phyloP scores from a whole-genome alignment of 2,113 vertebrate species.

The Poeciliopsis prolifica region DNA sequence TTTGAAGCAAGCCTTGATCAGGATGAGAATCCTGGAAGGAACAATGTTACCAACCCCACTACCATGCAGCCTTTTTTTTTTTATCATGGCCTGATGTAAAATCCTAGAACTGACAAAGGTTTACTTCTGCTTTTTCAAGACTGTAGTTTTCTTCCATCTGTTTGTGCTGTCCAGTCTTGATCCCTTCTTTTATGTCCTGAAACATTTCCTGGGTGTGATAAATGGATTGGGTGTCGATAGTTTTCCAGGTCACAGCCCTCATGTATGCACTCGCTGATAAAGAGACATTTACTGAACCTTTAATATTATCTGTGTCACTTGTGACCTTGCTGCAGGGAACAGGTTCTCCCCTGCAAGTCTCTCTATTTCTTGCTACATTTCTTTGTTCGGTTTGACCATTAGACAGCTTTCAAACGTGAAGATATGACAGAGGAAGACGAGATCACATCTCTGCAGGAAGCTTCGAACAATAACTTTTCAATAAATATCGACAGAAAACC shows the following conservation, averaged over 20 bases:
- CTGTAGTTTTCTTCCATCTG: constrained; percentile 1
- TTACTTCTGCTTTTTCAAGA: too few relatives aligned
- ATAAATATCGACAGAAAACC: too few relatives aligned
- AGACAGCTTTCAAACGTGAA: constrained; percentile 9
- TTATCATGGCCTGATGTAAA: too few relatives aligned
- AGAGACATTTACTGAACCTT: background rate
- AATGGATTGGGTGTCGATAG: background rate
- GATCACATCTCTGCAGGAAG: constrained; percentile 11
- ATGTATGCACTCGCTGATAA: constrained; percentile 9
- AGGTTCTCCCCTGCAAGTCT: constrained; percentile 6
- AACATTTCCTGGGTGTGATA: background rate
- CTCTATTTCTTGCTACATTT: background rate
- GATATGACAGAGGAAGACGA: constrained; percentile 27
- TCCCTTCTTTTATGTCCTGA: constrained; percentile 1
- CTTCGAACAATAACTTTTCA: too few relatives aligned
- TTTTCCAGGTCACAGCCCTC: constrained; percentile 7
- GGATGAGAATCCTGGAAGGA: too few relatives aligned
- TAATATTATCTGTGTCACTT: constrained; percentile 1
- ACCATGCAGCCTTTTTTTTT: too few relatives aligned
- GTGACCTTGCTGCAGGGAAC: constrained; percentile 19
- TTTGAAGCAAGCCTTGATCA: too few relatives aligned
- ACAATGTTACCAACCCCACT: too few relatives aligned
- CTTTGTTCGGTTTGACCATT: background rate
- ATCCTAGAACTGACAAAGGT: too few relatives aligned
- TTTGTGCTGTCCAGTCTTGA: constrained; percentile 4